Percentiles rank a stretch among this genome's conserved stretches.
phyloP scores from a whole-genome alignment of 2,888 invertebrate species.

The Sylvicola cinctus region DNA sequence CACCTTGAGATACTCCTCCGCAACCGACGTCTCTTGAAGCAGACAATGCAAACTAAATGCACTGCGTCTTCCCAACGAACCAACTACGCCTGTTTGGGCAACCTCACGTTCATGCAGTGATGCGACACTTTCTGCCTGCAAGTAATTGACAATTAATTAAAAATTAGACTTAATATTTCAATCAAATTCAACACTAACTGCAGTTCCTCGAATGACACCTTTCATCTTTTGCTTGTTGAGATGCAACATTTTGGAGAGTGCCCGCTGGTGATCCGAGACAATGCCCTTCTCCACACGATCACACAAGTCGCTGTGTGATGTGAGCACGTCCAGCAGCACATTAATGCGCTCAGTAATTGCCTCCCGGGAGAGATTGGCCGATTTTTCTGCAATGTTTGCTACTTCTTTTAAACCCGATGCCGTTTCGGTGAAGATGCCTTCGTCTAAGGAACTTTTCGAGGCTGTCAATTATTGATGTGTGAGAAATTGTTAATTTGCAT shows the following conservation, averaged over 20 bases:
- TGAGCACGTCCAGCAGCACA: slow-evolving; percentile 10
- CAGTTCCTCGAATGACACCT: slow-evolving; percentile 36
- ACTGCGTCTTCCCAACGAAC: slow-evolving; percentile 35
- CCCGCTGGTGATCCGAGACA: slow-evolving; percentile 37
- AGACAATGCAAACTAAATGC: slow-evolving; percentile 39
- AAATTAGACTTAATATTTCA: slow-evolving; percentile 4
- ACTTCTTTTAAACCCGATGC: slow-evolving; percentile 10
- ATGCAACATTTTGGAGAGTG: slow-evolving; percentile 36
- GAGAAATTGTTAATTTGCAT: too few relatives aligned
- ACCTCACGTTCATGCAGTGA: slow-evolving; percentile 37
- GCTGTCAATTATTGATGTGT: too few relatives aligned
- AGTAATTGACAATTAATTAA: slow-evolving; percentile 6
- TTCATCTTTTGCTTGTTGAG: slow-evolving; percentile 40
- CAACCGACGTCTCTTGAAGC: slow-evolving; percentile 38
- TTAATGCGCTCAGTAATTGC: slow-evolving; percentile 11
- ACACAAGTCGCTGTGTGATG: slow-evolving; percentile 26
- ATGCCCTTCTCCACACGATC: slow-evolving; percentile 39
- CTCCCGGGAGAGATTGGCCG: slow-evolving; percentile 9
- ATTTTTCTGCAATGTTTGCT: slow-evolving; percentile 9
- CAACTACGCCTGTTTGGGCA: slow-evolving; percentile 37
- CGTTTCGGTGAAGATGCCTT: slow-evolving; percentile 9
- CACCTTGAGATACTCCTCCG: slow-evolving; percentile 36
- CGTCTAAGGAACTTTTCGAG: too few relatives aligned
- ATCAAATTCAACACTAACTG: slow-evolving; percentile 23
- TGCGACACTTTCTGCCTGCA: slow-evolving; percentile 36